Conservation (phyloP, 1,140 invertebrate species). For the Antheraea mylitta region DNA sequence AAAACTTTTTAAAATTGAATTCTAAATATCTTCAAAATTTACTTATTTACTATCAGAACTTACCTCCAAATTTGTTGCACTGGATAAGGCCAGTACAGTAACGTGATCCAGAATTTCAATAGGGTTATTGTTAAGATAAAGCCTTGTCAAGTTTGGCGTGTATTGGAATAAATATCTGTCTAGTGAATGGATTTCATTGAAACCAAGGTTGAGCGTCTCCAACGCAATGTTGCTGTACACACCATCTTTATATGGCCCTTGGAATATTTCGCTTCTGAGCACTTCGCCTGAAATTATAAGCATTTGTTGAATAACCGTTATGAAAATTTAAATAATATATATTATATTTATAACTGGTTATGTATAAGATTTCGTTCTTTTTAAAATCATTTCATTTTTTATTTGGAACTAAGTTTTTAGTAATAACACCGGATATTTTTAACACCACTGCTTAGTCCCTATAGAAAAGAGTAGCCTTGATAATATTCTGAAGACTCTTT, state of each 20-base stretch:
- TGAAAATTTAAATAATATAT: too few species aligned
- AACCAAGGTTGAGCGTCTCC: constrained; percentile 82
- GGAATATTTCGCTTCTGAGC: constrained; percentile 80
- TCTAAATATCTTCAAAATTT: not conserved
- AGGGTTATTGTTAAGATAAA: constrained; percentile 85
- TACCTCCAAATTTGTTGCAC: constrained; percentile 81
- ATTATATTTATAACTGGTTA: not conserved
- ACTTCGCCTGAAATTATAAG: constrained; percentile 75
- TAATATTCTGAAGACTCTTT: too few species aligned
- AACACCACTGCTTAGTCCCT: too few species aligned
- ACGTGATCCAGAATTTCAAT: constrained; percentile 81
- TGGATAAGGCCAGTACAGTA: constrained; percentile 81
- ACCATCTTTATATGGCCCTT: constrained; percentile 78
- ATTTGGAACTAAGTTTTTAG: too few species aligned
- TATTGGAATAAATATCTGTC: constrained; percentile 86
- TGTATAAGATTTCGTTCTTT: not conserved
- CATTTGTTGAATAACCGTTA: not conserved
- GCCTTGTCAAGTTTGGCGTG: constrained; percentile 80
- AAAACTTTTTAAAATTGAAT: too few species aligned
- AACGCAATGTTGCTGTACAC: constrained; percentile 83
- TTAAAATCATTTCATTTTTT: too few species aligned
- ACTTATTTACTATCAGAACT: constrained; percentile 11
- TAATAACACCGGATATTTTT: too few species aligned
- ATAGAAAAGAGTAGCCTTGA: too few species aligned
- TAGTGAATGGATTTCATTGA: constrained; percentile 84